Percentiles rank a stretch among this genome's conserved stretches.
phyloP scores from a whole-genome alignment of 1,140 invertebrate genomes.

The Nephotettix cincticeps region DNA sequence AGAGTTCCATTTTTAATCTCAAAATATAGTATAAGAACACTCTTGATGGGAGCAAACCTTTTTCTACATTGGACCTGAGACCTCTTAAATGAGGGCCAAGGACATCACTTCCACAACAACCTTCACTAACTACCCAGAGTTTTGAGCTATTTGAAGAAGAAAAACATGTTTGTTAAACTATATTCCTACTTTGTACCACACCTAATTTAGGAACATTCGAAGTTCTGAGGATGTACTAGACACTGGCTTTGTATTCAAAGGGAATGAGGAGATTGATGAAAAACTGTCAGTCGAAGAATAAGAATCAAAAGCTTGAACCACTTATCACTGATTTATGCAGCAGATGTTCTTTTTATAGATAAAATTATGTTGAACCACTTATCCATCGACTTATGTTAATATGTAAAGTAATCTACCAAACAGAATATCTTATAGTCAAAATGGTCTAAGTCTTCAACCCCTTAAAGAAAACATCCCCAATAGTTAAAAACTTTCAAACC shows the following conservation, averaged over 20 bases:
- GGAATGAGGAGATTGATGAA: background rate
- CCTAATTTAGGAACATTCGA: no score
- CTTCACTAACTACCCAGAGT: no score
- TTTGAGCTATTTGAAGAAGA: no score
- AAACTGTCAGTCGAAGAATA: background rate
- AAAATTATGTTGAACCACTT: background rate
- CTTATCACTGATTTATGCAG: background rate
- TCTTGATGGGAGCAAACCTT: no score
- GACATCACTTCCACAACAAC: no score
- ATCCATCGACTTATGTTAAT: background rate
- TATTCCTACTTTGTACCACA: no score
- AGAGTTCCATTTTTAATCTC: no score
- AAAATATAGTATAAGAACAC: no score
- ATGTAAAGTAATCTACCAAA: background rate
- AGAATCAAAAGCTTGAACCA: background rate
- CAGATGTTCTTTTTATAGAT: background rate
- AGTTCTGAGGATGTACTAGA: background rate
- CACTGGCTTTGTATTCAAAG: background rate
- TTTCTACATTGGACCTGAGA: no score
- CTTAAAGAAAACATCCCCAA: background rate
- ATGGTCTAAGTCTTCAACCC: constrained; percentile 4
- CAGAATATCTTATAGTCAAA: background rate
- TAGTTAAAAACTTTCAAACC: background rate
- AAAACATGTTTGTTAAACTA: no score
- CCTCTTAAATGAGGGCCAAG: no score